Percentiles rank a stretch among this genome's conserved stretches.
Evolutionary conservation across 2,888 invertebrate genomes (phyloP).

Genomic region (Netelia inedita): DNA sequence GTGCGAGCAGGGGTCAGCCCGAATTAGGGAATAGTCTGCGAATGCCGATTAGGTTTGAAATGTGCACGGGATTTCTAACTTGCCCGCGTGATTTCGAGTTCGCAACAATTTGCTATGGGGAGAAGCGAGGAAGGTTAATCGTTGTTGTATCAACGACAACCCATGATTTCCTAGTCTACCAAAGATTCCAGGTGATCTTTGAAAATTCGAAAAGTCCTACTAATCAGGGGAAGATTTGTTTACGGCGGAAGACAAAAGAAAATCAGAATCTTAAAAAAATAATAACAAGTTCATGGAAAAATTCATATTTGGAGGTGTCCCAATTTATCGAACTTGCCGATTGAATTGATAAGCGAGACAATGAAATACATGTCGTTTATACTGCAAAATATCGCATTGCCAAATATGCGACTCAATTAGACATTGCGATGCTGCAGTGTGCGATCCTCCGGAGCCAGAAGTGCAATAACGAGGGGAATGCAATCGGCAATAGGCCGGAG

Average conservation of each 20-base stretch:
- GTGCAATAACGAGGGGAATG: constrained; percentile 64
- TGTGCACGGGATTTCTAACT: constrained; percentile 41
- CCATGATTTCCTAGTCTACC: constrained; percentile 10
- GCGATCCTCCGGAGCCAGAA: constrained; percentile 38
- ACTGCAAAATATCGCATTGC: constrained; percentile 56
- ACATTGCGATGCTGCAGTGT: constrained; percentile 50
- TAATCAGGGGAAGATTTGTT: background rate
- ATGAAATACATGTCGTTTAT: constrained; percentile 26
- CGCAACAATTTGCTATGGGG: constrained; percentile 28
- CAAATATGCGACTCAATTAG: constrained; percentile 68
- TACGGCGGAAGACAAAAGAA: no score
- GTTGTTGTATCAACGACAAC: constrained; percentile 26
- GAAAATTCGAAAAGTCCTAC: background rate
- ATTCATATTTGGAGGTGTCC: background rate
- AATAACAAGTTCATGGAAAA: background rate
- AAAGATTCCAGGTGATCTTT: constrained; percentile 24
- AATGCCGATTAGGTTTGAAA: constrained; percentile 65
- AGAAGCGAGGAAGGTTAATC: constrained; percentile 23
- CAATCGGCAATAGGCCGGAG: constrained; percentile 66
- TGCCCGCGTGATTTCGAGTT: constrained; percentile 63
- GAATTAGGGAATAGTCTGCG: constrained; percentile 74
- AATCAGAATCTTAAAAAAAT: no score
- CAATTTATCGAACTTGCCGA: background rate
- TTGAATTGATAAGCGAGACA: constrained; percentile 15
- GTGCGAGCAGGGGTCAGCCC: constrained; percentile 69